These are phyloP conservation scores for Megamerina dolium DNA, from an alignment of 2,888 invertebrate genomes.

Conservation along the genomic window DNA sequence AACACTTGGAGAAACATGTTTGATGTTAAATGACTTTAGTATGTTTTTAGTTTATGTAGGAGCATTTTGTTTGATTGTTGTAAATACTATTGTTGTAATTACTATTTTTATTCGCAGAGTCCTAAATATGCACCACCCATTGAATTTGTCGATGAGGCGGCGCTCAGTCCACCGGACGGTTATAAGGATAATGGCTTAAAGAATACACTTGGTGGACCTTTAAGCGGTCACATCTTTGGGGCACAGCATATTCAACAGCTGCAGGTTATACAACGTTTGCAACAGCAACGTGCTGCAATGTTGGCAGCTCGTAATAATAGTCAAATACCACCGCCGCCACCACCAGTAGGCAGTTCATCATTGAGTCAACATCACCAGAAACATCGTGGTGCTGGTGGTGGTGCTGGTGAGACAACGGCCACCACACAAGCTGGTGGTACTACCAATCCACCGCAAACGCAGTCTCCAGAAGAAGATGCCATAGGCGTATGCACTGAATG, in stretches of 20 bases:
- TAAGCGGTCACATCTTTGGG: slow-evolving; percentile 60
- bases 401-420: slow-evolving; percentile 12
- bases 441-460: slow-evolving; percentile 19
- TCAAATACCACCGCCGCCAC: slow-evolving; percentile 29
- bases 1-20: no score
- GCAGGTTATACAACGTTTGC: slow-evolving; percentile 59
- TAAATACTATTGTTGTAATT: no score
- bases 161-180: slow-evolving; percentile 84
- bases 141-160: slow-evolving; percentile 74
- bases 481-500: slow-evolving; percentile 48
- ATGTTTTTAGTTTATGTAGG: no score
- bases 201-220: slow-evolving; percentile 55
- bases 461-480: slow-evolving; percentile 39
- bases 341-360: slow-evolving; percentile 23
- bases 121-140: slow-evolving; percentile 62
- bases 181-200: slow-evolving; percentile 79
- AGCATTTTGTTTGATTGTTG: no score
- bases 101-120: slow-evolving; percentile 45
- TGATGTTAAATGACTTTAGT: no score
- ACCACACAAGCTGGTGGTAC: slow-evolving; percentile 11
- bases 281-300: slow-evolving; percentile 55
- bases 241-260: slow-evolving; percentile 59
- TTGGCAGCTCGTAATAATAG: slow-evolving; percentile 49
- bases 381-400: slow-evolving; percentile 16
- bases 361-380: slow-evolving; percentile 24